These are phyloP conservation scores for Diaperis boleti DNA, from an alignment of 2,888 invertebrate species.

Conservation along the genomic window DNA sequence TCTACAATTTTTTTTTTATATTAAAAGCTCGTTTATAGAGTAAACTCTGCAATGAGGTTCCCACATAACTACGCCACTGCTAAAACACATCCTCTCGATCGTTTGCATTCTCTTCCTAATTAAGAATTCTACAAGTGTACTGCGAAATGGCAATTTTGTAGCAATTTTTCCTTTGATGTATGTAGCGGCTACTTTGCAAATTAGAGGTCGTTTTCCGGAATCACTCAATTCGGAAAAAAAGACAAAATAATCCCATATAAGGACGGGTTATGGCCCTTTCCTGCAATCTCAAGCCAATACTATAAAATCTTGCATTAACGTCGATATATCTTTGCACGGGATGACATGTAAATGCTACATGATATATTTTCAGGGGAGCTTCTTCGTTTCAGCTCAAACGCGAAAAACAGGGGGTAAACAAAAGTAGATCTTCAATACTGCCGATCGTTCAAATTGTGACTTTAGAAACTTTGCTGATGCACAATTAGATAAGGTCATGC, in stretches of 20 bases:
- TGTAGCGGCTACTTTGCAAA: constrained; percentile 22
- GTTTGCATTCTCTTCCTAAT: constrained; percentile 35
- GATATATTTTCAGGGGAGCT: constrained; percentile 11
- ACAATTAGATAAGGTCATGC: constrained; percentile 26
- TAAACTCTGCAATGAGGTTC: too few species aligned
- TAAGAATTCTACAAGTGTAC: constrained; percentile 16
- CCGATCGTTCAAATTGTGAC: constrained; percentile 12
- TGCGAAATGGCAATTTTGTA: constrained; percentile 18
- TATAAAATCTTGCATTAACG: constrained; percentile 27
- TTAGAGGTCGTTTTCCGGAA: constrained; percentile 32
- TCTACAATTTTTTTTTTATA: too few species aligned
- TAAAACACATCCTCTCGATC: too few species aligned
- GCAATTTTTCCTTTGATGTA: constrained; percentile 25
- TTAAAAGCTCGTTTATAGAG: too few species aligned
- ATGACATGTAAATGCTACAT: constrained; percentile 29
- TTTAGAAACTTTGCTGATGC: background rate
- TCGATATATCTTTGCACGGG: constrained; percentile 30
- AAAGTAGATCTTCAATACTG: constrained; percentile 10
- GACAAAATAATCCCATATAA: background rate
- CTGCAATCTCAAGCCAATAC: too few species aligned
- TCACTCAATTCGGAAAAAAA: constrained; percentile 34
- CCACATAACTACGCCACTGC: too few species aligned
- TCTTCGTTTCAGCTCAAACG: background rate
- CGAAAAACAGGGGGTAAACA: background rate
- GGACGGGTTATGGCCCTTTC: too few species aligned